phyloP scores from a whole-genome alignment of 1,140 invertebrate genomes.

The Daktulosphaira vitifoliae region DNA sequence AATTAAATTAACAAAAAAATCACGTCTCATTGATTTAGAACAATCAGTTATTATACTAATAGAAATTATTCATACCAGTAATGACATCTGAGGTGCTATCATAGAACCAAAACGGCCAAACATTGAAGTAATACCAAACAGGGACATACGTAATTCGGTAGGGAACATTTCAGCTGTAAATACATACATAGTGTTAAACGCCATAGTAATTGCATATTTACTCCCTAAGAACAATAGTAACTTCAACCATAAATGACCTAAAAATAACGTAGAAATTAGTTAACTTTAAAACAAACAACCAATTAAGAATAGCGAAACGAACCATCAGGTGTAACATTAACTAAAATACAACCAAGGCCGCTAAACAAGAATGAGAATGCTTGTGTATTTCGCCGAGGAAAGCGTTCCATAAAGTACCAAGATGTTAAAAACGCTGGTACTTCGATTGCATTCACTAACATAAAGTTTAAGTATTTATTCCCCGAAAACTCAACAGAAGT shows the following conservation, averaged over 20 bases:
- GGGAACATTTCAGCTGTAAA: slow-evolving; percentile 66
- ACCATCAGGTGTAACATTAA: slow-evolving; percentile 36
- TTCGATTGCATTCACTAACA: slow-evolving; percentile 47
- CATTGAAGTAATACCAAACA: slow-evolving; percentile 60
- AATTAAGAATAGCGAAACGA: neutral
- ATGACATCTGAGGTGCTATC: slow-evolving; percentile 56
- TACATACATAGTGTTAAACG: slow-evolving; percentile 60
- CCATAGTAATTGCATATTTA: slow-evolving; percentile 61
- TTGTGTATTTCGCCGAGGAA: slow-evolving; percentile 34
- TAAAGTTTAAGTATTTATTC: slow-evolving; percentile 47
- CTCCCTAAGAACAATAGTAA: slow-evolving; percentile 55
- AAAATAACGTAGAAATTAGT: neutral
- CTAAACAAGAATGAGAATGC: slow-evolving; percentile 35
- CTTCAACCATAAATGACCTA: neutral
- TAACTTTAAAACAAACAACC: neutral
- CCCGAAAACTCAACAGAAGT: slow-evolving; percentile 44
- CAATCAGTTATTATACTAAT: too few species aligned
- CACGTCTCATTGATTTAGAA: too few species aligned
- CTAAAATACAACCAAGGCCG: slow-evolving; percentile 36
- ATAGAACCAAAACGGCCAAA: slow-evolving; percentile 60
- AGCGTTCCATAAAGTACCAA: slow-evolving; percentile 33
- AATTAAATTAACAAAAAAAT: too few species aligned
- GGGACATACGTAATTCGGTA: slow-evolving; percentile 54
- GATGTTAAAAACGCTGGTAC: slow-evolving; percentile 42
- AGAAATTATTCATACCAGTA: slow-evolving; percentile 56